Evolutionary conservation across 2,797 vertebrate genomes (phyloP).

Genomic region (Momotus momota): DNA sequence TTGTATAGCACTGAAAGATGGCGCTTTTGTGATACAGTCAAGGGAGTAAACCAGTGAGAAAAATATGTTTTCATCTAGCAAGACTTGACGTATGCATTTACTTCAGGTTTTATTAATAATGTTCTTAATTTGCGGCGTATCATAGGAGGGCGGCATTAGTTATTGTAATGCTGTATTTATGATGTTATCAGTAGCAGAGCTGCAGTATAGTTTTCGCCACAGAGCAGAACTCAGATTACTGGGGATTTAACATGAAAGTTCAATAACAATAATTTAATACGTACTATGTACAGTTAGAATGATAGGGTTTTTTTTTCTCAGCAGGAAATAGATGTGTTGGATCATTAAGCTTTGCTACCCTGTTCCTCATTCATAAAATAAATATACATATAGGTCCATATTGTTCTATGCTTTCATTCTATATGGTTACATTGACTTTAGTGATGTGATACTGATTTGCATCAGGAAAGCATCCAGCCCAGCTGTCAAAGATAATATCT

Average conservation of each 20-base stretch:
- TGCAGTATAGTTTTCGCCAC: neutral
- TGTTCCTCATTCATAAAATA: neutral
- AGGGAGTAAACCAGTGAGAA: neutral
- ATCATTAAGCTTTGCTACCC: neutral
- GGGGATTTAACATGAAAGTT: slow-evolving; percentile 31
- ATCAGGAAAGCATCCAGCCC: neutral
- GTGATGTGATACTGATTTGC: neutral
- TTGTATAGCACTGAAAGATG: slow-evolving; percentile 11
- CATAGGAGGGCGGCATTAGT: slow-evolving; percentile 65
- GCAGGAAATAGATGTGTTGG: slow-evolving; percentile 9
- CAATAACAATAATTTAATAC: slow-evolving; percentile 55
- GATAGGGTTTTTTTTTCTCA: neutral
- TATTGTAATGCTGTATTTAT: slow-evolving; percentile 52
- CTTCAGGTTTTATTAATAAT: slow-evolving; percentile 72
- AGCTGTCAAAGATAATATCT: neutral
- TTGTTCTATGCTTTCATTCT: neutral
- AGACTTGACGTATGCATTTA: slow-evolving; percentile 29
- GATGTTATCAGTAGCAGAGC: slow-evolving; percentile 32
- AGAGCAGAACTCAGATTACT: slow-evolving; percentile 18
- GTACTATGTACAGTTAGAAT: neutral
- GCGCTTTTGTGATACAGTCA: slow-evolving; percentile 16
- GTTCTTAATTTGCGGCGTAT: slow-evolving; percentile 68
- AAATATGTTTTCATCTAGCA: slow-evolving; percentile 30
- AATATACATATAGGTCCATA: neutral
- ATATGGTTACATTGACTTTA: neutral